Percentiles rank a stretch among this genome's conserved stretches.
These are phyloP conservation scores for Turdus rufiventris DNA, from an alignment of 2,113 vertebrate genomes.

Conservation along the genomic window DNA sequence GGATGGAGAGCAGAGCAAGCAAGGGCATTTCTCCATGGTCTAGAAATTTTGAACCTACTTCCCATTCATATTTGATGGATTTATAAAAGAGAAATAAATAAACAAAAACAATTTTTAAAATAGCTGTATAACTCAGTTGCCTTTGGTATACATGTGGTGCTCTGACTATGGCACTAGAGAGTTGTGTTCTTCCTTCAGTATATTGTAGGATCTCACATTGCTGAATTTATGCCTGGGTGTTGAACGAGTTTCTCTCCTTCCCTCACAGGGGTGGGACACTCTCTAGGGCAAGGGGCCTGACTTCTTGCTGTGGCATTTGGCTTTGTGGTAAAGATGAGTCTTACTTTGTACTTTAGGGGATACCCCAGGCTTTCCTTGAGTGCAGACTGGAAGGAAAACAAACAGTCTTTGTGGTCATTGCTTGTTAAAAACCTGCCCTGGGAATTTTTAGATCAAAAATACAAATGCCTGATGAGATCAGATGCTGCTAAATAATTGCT, in stretches of 20 bases:
- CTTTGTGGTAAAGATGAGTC: neutral
- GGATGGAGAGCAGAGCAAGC: neutral
- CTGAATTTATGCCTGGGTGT: neutral
- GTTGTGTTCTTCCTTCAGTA: neutral
- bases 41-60: neutral
- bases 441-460: neutral
- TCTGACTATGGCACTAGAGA: neutral
- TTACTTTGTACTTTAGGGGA: neutral
- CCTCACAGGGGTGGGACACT: neutral
- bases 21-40: neutral
- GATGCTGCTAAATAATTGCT: neutral
- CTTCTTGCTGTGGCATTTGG: neutral
- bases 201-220: accelerated
- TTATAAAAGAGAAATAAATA: neutral
- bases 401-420: neutral
- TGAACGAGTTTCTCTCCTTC: neutral
- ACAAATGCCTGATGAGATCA: neutral
- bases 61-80: neutral
- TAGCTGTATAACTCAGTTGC: neutral
- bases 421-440: neutral
- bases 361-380: neutral
- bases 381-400: accelerated
- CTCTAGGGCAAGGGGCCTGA: neutral
- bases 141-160: neutral
- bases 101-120: accelerated